These are phyloP conservation scores for Junonia oenone DNA, from an alignment of 2,888 invertebrate species.

Conservation along the genomic window DNA sequence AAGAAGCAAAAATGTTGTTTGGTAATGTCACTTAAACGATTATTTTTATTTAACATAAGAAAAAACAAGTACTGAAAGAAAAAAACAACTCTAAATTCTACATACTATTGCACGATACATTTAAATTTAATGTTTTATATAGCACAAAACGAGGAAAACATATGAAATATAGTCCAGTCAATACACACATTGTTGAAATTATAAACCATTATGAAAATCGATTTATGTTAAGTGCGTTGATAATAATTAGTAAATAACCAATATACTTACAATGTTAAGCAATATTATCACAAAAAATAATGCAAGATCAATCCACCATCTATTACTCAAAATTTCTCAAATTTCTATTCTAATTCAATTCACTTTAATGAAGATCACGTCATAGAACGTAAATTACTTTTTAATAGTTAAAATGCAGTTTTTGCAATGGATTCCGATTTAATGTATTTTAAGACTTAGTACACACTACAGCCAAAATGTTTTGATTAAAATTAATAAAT, in stretches of 20 bases:
- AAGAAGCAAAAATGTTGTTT: background rate
- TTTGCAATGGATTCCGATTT: slow-evolving; percentile 21
- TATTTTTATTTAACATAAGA: background rate
- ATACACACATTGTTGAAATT: background rate
- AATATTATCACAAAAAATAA: slow-evolving; percentile 33
- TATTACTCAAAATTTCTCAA: slow-evolving; percentile 37
- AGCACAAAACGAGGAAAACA: background rate
- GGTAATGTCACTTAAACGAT: background rate
- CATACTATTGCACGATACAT: too few species aligned
- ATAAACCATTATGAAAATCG: background rate
- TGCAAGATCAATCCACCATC: slow-evolving; percentile 45
- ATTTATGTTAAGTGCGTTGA: background rate
- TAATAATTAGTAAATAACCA: background rate
- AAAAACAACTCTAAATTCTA: background rate
- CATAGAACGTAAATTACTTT: slow-evolving; percentile 25
- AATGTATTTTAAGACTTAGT: slow-evolving; percentile 4
- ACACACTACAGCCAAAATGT: slow-evolving; percentile 1
- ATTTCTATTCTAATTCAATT: slow-evolving; percentile 26
- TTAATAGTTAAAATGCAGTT: slow-evolving; percentile 17
- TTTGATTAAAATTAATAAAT: background rate
- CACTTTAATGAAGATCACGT: slow-evolving; percentile 31
- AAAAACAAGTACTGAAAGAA: background rate
- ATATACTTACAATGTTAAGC: slow-evolving; percentile 37
- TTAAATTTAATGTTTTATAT: too few species aligned
- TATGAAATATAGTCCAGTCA: background rate